A percentile compares a stretch with the other conserved stretches of the same genome.
phyloP scores from a whole-genome alignment of 1,140 invertebrate species.

The Anoplolepis gracilipes region DNA sequence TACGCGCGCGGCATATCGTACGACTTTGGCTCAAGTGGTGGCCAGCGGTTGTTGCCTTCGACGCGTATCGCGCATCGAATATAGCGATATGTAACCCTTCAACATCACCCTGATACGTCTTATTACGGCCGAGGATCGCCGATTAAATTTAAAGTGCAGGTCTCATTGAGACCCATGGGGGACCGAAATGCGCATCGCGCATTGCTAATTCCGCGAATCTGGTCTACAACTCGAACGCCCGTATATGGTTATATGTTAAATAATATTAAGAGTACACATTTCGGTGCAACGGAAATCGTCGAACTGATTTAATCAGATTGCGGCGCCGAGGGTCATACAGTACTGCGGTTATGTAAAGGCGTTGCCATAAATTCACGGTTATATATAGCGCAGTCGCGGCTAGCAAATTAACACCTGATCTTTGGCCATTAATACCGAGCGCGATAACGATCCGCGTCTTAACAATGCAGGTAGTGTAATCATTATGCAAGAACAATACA shows the following conservation, averaged over 20 bases:
- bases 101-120: background rate
- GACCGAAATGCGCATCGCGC: slow-evolving; percentile 28
- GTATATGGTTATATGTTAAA: slow-evolving; percentile 2
- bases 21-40: slow-evolving; percentile 21
- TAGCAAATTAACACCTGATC: slow-evolving; percentile 56
- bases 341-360: slow-evolving; percentile 16
- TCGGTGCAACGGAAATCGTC: slow-evolving; percentile 19
- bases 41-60: background rate
- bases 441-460: slow-evolving; percentile 56
- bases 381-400: slow-evolving; percentile 24
- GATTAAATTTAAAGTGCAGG: slow-evolving; percentile 39
- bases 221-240: background rate
- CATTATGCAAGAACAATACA: slow-evolving; percentile 47
- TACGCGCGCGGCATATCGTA: slow-evolving; percentile 27
- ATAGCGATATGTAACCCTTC: background rate
- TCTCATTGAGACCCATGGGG: slow-evolving; percentile 39
- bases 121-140: slow-evolving; percentile 34
- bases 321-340: background rate
- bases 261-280: background rate
- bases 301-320: slow-evolving; percentile 32
- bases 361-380: slow-evolving; percentile 15
- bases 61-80: background rate
- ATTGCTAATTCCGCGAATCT: slow-evolving; percentile 32
- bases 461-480: slow-evolving; percentile 33
- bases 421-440: slow-evolving; percentile 36